A percentile compares a stretch with the other conserved stretches of the same genome.
Conservation (phyloP, 1,140 invertebrate genomes). For the Ptiloglossa arizonensis region DNA sequence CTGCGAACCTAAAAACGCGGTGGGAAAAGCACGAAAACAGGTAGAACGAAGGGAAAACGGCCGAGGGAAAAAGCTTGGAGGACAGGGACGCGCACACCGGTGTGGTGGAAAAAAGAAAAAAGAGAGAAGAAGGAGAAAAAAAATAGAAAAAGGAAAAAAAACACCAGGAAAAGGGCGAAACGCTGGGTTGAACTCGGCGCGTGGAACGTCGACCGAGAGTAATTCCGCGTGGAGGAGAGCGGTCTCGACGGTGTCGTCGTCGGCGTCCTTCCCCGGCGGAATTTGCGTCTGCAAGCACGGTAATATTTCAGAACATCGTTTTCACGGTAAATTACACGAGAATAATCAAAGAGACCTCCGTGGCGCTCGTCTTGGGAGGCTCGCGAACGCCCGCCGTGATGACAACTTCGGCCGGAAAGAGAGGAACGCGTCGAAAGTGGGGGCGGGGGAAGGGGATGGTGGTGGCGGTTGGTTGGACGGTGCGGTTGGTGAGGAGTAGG, state of each 20-base stretch:
- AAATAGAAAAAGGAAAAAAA: constrained; percentile 15
- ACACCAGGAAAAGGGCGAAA: constrained; percentile 8
- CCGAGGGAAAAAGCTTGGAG: background rate
- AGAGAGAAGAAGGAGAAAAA: background rate
- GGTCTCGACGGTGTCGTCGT: constrained; percentile 35
- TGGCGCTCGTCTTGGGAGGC: constrained; percentile 37
- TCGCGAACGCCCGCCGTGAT: background rate
- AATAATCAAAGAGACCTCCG: constrained; percentile 47
- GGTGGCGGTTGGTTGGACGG: too few species aligned
- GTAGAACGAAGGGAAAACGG: background rate
- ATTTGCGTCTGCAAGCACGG: constrained; percentile 37
- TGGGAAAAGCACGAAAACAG: constrained; percentile 5
- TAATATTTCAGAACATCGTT: constrained; percentile 56
- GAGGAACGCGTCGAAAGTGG: constrained; percentile 3
- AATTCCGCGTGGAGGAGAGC: constrained; percentile 30
- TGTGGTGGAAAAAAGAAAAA: too few species aligned
- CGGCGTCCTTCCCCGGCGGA: constrained; percentile 14
- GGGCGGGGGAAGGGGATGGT: background rate
- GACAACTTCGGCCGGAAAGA: constrained; percentile 30
- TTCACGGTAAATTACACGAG: constrained; percentile 52
- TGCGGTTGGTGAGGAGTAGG: too few species aligned
- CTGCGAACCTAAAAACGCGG: background rate
- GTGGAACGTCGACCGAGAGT: constrained; percentile 18
- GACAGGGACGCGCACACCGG: background rate
- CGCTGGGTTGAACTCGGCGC: background rate